Evolutionary conservation across 2,888 invertebrate species (phyloP).

Genomic region (Ametastegia equiseti): DNA sequence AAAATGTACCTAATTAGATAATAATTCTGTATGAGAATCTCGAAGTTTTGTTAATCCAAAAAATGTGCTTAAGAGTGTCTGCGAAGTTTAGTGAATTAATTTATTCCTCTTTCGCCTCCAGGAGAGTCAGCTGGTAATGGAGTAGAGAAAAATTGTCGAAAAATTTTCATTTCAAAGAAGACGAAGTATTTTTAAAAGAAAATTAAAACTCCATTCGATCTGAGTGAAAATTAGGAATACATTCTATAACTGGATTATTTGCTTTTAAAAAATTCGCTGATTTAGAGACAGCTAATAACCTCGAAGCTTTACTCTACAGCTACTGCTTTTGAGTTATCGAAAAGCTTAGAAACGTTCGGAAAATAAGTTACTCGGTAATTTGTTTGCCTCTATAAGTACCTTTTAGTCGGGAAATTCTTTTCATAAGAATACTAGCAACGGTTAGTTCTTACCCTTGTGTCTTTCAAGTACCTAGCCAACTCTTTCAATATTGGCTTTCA

Average conservation of each 20-base stretch:
- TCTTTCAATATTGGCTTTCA: not conserved
- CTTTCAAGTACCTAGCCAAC: not conserved
- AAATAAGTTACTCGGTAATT: too few species aligned
- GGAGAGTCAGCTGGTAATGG: not conserved
- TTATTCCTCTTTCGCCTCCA: not conserved
- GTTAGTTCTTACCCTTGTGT: too few species aligned
- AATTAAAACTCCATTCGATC: slow-evolving; percentile 26
- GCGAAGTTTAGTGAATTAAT: slow-evolving; percentile 1
- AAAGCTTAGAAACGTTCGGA: too few species aligned
- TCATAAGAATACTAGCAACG: too few species aligned
- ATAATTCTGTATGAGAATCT: too few species aligned
- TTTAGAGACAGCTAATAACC: not conserved
- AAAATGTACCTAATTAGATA: too few species aligned
- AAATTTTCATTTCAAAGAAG: not conserved
- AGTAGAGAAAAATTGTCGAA: not conserved
- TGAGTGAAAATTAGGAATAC: slow-evolving; percentile 14
- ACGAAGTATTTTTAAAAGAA: not conserved
- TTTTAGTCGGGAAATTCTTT: too few species aligned
- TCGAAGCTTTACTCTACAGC: too few species aligned
- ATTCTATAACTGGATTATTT: not conserved
- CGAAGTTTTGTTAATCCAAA: too few species aligned
- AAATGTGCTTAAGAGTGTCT: too few species aligned
- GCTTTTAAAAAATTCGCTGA: not conserved
- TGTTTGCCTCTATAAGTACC: too few species aligned
- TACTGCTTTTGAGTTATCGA: too few species aligned